Conservation (phyloP, 1,140 invertebrate genomes). For the Lethrus apterus region DNA sequence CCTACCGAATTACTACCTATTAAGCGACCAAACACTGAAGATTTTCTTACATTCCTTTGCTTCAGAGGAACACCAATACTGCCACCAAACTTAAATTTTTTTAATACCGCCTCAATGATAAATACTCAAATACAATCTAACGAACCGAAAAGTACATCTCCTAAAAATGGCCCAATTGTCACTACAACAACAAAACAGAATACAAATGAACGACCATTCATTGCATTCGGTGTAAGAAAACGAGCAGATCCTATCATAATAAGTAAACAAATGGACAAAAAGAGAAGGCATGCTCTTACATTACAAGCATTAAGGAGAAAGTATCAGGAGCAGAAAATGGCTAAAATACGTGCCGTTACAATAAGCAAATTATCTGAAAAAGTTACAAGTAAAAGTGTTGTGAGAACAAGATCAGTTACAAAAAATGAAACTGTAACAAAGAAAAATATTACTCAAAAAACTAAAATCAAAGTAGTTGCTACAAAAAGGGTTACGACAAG, state of each 20-base stretch:
- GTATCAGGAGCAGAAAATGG: slow-evolving; percentile 57
- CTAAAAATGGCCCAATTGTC: slow-evolving; percentile 35
- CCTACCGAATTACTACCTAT: slow-evolving; percentile 53
- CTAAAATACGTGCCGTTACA: slow-evolving; percentile 44
- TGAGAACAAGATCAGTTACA: slow-evolving; percentile 29
- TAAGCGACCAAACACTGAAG: slow-evolving; percentile 78
- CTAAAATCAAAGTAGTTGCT: slow-evolving; percentile 29
- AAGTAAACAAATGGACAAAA: slow-evolving; percentile 40
- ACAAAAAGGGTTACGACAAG: slow-evolving; percentile 36
- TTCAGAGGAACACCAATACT: slow-evolving; percentile 71
- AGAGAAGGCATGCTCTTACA: slow-evolving; percentile 42
- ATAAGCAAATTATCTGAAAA: slow-evolving; percentile 41
- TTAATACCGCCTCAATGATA: slow-evolving; percentile 48
- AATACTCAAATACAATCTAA: slow-evolving; percentile 31
- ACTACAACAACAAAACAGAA: slow-evolving; percentile 20
- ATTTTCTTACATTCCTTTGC: slow-evolving; percentile 84
- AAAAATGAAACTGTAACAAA: slow-evolving; percentile 34
- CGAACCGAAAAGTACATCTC: slow-evolving; percentile 29
- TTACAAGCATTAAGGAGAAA: slow-evolving; percentile 56
- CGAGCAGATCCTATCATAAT: slow-evolving; percentile 44
- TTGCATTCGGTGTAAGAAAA: slow-evolving; percentile 49
- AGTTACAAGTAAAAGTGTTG: slow-evolving; percentile 35
- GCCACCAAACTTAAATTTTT: slow-evolving; percentile 67
- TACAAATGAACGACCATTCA: slow-evolving; percentile 38
- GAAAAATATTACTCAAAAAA: slow-evolving; percentile 30